Conservation (phyloP, 2,888 invertebrate species). For the Rotaria socialis region DNA sequence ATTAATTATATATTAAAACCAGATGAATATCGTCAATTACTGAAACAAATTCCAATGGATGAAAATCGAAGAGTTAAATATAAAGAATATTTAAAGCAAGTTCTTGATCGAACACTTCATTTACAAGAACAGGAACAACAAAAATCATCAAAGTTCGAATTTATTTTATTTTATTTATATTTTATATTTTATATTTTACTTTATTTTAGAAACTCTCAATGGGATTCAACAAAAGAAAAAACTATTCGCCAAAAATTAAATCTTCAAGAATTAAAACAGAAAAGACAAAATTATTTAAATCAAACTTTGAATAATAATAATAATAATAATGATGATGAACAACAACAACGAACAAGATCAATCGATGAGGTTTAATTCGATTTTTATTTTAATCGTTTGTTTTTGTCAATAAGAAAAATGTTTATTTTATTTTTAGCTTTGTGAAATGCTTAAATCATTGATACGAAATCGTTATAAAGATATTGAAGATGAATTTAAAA, state of each 20-base stretch:
- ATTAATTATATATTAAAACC: constrained; percentile 5
- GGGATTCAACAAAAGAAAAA: background rate
- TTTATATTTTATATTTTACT: background rate
- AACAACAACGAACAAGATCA: background rate
- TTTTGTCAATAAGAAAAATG: background rate
- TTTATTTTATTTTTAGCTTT: background rate
- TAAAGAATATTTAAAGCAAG: constrained; percentile 9
- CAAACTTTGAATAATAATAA: background rate
- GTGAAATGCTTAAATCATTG: constrained; percentile 35
- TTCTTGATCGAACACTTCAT: background rate
- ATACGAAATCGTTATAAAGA: constrained; percentile 47
- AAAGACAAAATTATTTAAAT: background rate
- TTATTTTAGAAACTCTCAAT: background rate
- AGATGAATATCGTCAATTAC: background rate
- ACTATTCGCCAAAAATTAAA: background rate
- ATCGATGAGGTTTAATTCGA: background rate
- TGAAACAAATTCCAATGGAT: background rate
- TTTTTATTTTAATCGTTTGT: background rate
- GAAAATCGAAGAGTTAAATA: background rate
- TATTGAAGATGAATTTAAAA: constrained; percentile 54
- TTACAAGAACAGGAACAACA: background rate
- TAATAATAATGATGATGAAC: background rate
- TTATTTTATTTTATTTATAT: background rate
- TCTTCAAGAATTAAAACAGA: background rate
- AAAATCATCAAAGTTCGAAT: background rate